A percentile compares a stretch with the other conserved stretches of the same genome.
These are phyloP conservation scores for Drosophila subquinaria DNA, from an alignment of 2,888 invertebrate genomes.

Conservation along the genomic window DNA sequence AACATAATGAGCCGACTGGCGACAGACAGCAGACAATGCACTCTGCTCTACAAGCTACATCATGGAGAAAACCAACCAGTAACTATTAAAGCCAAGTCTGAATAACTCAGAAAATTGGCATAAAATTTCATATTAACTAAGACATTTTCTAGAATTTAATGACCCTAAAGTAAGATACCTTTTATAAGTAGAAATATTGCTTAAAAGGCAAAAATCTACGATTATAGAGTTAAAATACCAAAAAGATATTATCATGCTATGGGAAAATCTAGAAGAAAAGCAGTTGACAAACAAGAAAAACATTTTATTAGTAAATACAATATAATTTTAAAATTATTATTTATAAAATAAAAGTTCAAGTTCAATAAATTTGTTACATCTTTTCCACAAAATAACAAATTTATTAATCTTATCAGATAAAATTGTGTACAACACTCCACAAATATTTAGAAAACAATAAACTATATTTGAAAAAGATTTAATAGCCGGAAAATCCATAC, in stretches of 20 bases:
- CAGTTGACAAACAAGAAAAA: not conserved
- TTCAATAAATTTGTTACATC: no score
- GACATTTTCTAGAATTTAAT: not conserved
- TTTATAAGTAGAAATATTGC: not conserved
- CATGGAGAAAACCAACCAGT: conserved; percentile 37
- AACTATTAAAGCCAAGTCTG: conserved; percentile 4
- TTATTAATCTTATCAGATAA: not conserved
- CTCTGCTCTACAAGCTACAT: conserved; percentile 6
- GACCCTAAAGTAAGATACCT: not conserved
- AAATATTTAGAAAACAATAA: conserved; percentile 6
- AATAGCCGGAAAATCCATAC: conserved; percentile 11
- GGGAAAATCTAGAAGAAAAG: not conserved
- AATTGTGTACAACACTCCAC: not conserved
- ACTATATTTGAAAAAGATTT: conserved; percentile 1
- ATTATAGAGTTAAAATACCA: no score
- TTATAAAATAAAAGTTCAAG: no score
- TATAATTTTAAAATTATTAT: no score
- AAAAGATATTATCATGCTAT: not conserved
- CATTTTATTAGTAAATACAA: no score
- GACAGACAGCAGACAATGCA: conserved; percentile 27
- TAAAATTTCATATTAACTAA: not conserved
- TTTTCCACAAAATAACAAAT: not conserved
- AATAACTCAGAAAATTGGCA: conserved; percentile 13
- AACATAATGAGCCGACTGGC: conserved; percentile 51
- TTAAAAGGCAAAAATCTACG: not conserved